These are phyloP conservation scores for Caenorhabditis inopinata DNA, from an alignment of 1,140 invertebrate species.

Conservation along the genomic window DNA sequence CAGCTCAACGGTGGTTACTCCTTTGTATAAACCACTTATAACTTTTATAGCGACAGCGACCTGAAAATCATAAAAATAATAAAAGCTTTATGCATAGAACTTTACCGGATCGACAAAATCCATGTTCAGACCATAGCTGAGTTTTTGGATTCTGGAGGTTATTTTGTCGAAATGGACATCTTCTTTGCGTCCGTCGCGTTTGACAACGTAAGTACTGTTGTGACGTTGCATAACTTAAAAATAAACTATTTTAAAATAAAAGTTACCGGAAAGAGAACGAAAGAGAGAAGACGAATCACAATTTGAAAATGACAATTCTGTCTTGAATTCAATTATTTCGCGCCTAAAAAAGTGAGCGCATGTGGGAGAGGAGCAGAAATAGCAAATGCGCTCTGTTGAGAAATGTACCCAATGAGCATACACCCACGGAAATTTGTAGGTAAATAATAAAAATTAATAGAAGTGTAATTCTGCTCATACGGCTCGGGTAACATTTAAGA, in stretches of 20 bases:
- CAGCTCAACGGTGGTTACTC: constrained; percentile 92
- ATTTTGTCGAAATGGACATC: constrained; percentile 96
- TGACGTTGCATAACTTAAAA: constrained; percentile 37
- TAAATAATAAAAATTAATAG: not conserved
- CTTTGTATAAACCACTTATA: constrained; percentile 88
- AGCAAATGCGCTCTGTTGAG: not conserved
- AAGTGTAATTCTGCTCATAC: not conserved
- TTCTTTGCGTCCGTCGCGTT: constrained; percentile 81
- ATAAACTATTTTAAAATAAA: not conserved
- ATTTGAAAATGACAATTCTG: not conserved
- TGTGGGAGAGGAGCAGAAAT: not conserved
- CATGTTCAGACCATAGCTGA: constrained; percentile 92
- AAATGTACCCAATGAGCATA: not conserved
- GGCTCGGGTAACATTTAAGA: too few species aligned
- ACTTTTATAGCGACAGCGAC: constrained; percentile 71
- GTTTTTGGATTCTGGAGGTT: constrained; percentile 87
- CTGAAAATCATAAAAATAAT: constrained; percentile 63
- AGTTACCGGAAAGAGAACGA: not conserved
- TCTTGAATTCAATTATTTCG: not conserved
- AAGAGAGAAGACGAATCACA: not conserved
- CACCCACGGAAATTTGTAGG: too few species aligned
- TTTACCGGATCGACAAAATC: constrained; percentile 90
- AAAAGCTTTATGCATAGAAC: not conserved
- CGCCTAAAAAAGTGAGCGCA: not conserved
- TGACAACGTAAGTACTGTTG: constrained; percentile 68